Evolutionary conservation across 2,888 invertebrate genomes (phyloP).

Genomic region (Vesta saturnalis): DNA sequence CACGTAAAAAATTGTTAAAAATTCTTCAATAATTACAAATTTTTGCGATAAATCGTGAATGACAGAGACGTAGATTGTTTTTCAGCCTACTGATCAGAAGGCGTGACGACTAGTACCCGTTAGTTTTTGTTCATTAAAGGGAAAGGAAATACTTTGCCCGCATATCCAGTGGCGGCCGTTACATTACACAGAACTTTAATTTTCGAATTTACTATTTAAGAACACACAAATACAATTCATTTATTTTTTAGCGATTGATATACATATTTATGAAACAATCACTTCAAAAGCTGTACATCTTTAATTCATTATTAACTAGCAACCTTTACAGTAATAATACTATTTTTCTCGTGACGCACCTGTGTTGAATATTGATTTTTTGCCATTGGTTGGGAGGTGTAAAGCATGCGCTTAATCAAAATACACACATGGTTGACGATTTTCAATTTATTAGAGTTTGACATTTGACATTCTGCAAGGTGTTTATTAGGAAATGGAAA

Average conservation of each 20-base stretch:
- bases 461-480: too few species aligned
- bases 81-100: slow-evolving; percentile 41
- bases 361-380: slow-evolving; percentile 44
- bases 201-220: neutral
- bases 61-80: slow-evolving; percentile 40
- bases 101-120: slow-evolving; percentile 50
- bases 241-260: too few species aligned
- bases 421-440: slow-evolving; percentile 42
- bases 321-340: too few species aligned
- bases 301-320: too few species aligned
- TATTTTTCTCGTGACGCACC: slow-evolving; percentile 36
- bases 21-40: slow-evolving; percentile 6
- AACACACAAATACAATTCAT: too few species aligned
- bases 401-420: slow-evolving; percentile 44
- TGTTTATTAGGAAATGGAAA: too few species aligned
- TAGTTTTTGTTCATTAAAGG: slow-evolving; percentile 46
- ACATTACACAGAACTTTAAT: neutral
- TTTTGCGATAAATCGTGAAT: slow-evolving; percentile 21
- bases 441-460: too few species aligned
- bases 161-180: slow-evolving; percentile 24
- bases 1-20: slow-evolving; percentile 19
- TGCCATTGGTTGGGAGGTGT: slow-evolving; percentile 39
- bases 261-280: too few species aligned
- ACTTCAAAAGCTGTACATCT: too few species aligned
- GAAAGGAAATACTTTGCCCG: slow-evolving; percentile 33